phyloP scores from a whole-genome alignment of 2,113 vertebrate species.

The Penelope pileata region DNA sequence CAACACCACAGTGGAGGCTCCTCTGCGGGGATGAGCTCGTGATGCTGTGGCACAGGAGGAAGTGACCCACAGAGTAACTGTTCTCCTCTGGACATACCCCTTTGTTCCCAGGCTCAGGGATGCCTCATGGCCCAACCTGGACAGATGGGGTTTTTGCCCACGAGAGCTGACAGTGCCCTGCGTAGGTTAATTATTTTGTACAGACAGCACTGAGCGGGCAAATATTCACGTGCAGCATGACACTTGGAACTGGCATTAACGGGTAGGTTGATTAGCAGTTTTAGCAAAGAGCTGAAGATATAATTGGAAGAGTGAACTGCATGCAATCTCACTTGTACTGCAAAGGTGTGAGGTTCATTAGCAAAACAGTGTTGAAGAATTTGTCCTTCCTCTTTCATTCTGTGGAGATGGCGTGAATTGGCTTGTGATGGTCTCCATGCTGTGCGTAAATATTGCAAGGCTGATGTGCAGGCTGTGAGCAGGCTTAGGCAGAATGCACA shows the following conservation, averaged over 20 bases:
- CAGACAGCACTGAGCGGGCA: neutral
- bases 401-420: neutral
- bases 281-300: neutral
- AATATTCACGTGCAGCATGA: neutral
- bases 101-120: neutral
- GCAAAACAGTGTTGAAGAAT: neutral
- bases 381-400: neutral
- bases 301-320: neutral
- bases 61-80: neutral
- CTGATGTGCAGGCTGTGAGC: neutral
- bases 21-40: neutral
- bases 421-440: neutral
- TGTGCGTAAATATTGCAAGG: neutral
- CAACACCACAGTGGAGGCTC: fast-evolving
- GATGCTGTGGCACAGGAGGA: neutral
- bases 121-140: fast-evolving
- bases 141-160: fast-evolving
- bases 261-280: neutral
- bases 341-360: conserved; percentile 12
- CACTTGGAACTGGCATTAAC: neutral
- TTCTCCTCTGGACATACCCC: neutral
- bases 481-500: neutral
- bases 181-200: neutral
- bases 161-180: fast-evolving
- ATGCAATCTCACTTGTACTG: neutral